A percentile compares a stretch with the other conserved stretches of the same genome.
phyloP scores from a whole-genome alignment of 2,888 invertebrate genomes.

The Trachelus troglodyta region DNA sequence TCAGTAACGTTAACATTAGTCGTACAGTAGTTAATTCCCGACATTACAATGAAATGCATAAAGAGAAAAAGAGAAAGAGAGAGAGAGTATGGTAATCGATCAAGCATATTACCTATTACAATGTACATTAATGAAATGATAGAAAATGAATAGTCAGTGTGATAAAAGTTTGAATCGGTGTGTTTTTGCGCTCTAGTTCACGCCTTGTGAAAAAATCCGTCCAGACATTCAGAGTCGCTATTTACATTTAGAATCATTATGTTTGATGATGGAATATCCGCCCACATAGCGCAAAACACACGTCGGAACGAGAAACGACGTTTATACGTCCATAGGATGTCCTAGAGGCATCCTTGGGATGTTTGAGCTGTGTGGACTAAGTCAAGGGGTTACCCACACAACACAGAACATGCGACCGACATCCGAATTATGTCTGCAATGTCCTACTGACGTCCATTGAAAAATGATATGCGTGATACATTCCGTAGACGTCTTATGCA shows the following conservation, averaged over 20 bases:
- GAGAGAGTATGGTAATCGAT: background rate
- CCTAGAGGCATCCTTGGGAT: too few species aligned
- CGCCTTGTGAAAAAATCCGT: slow-evolving; percentile 27
- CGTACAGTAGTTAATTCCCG: background rate
- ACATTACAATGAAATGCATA: background rate
- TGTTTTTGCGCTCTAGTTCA: slow-evolving; percentile 25
- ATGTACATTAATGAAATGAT: background rate
- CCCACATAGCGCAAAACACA: background rate
- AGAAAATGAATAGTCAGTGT: slow-evolving; percentile 15
- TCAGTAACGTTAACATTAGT: background rate
- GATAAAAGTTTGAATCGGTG: slow-evolving; percentile 22
- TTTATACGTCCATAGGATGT: too few species aligned
- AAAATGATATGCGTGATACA: too few species aligned
- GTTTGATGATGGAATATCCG: background rate
- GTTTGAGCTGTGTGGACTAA: background rate
- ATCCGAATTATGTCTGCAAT: too few species aligned
- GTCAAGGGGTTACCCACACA: background rate
- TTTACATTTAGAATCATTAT: background rate
- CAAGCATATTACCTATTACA: background rate
- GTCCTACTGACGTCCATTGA: too few species aligned
- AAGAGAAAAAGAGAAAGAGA: background rate
- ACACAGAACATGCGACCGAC: too few species aligned
- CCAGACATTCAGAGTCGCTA: slow-evolving; percentile 5
- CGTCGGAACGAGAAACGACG: background rate
- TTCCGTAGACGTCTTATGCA: too few species aligned